Percentiles rank a stretch among this genome's conserved stretches.
phyloP scores from a whole-genome alignment of 2,888 invertebrate species.

The Eudemis profundana region DNA sequence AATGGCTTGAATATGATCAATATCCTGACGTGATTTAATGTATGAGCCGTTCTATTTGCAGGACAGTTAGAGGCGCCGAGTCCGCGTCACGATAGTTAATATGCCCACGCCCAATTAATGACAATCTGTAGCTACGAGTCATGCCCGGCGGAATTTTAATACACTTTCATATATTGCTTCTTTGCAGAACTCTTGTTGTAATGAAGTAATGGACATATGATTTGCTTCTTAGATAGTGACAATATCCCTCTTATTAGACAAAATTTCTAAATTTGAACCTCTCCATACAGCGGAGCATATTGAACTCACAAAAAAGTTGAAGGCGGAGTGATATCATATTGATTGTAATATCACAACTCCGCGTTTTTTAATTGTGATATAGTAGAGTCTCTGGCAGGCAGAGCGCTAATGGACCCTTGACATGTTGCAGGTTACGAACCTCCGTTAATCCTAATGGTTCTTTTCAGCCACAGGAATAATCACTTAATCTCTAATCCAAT shows the following conservation, averaged over 20 bases:
- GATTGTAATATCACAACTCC: background rate
- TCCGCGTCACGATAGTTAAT: slow-evolving; percentile 15
- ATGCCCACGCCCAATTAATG: background rate
- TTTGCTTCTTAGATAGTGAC: too few species aligned
- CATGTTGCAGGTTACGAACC: slow-evolving; percentile 41
- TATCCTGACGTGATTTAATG: slow-evolving; percentile 12
- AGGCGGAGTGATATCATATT: background rate
- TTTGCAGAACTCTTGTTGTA: too few species aligned
- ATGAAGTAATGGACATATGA: too few species aligned
- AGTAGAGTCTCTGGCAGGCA: background rate
- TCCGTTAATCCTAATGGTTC: slow-evolving; percentile 51
- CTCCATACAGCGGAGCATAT: too few species aligned
- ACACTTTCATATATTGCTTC: too few species aligned
- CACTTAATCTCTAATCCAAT: slow-evolving; percentile 56
- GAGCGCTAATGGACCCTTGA: slow-evolving; percentile 37
- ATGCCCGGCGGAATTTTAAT: too few species aligned
- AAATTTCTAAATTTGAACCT: too few species aligned
- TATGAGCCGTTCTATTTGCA: slow-evolving; percentile 34
- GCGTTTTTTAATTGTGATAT: background rate
- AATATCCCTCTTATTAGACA: too few species aligned
- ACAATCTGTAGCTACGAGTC: too few species aligned
- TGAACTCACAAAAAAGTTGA: too few species aligned
- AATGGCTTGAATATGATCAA: slow-evolving; percentile 6
- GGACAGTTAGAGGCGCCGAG: slow-evolving; percentile 37
- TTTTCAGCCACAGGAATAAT: slow-evolving; percentile 70